Percentiles rank a stretch among this genome's conserved stretches.
Evolutionary conservation across 2,797 vertebrate genomes (phyloP).

Genomic region (Diplodus puntazzo): DNA sequence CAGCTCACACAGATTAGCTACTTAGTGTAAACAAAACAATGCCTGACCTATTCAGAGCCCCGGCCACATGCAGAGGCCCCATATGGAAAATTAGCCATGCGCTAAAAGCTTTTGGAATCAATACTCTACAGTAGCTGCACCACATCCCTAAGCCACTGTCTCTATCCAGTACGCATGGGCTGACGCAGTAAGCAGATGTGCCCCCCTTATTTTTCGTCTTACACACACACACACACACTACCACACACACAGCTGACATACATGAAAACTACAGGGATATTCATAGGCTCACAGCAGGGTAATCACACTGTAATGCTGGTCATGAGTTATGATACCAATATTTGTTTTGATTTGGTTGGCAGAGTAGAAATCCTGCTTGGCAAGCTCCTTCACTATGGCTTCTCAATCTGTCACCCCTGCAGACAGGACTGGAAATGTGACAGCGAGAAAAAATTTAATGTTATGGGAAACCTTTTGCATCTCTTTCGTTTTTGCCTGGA

Average conservation of each 20-base stretch:
- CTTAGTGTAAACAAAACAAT: slow-evolving; percentile 69
- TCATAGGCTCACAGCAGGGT: slow-evolving; percentile 15
- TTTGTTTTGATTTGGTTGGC: slow-evolving; percentile 49
- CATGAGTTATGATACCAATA: slow-evolving; percentile 52
- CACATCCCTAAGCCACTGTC: slow-evolving; percentile 55
- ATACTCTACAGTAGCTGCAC: slow-evolving; percentile 75
- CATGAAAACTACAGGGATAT: slow-evolving; percentile 24
- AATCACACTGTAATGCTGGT: slow-evolving; percentile 46
- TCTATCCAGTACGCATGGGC: slow-evolving; percentile 53
- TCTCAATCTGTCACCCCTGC: slow-evolving; percentile 41
- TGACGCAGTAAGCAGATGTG: slow-evolving; percentile 61
- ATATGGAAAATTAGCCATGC: slow-evolving; percentile 78
- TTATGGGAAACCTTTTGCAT: slow-evolving; percentile 36
- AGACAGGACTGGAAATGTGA: slow-evolving; percentile 39
- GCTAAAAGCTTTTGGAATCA: slow-evolving; percentile 80
- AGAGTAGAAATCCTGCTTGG: slow-evolving; percentile 43
- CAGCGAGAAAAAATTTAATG: slow-evolving; percentile 39
- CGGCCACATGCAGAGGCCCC: slow-evolving; percentile 65
- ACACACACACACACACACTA: slow-evolving; percentile 1
- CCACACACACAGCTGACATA: slow-evolving; percentile 35
- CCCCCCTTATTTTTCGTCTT: not conserved
- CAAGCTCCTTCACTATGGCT: slow-evolving; percentile 33
- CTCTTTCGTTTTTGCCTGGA: slow-evolving; percentile 37
- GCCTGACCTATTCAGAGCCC: slow-evolving; percentile 57
- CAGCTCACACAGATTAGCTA: slow-evolving; percentile 62